Evolutionary conservation across 2,888 invertebrate species (phyloP).

Genomic region (Heliothis peltigera): DNA sequence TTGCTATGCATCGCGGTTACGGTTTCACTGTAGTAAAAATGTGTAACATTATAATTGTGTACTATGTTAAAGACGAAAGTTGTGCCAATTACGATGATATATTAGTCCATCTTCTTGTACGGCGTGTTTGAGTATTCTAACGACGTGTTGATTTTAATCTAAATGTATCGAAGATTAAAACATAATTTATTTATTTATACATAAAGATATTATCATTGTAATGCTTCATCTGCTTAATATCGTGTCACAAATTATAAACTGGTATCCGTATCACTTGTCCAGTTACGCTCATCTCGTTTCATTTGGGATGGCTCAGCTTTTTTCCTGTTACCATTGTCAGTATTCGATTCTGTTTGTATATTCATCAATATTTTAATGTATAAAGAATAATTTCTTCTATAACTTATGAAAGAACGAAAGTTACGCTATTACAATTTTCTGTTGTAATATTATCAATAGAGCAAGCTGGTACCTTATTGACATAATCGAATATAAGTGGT

Average conservation of each 20-base stretch:
- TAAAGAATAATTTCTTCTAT: too few relatives aligned
- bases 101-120: constrained; percentile 11
- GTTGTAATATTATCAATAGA: not conserved
- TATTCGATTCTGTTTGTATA: not conserved
- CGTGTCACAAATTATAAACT: not conserved
- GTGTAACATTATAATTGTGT: constrained; percentile 43
- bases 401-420: too few relatives aligned
- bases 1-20: constrained; percentile 37
- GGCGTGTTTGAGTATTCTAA: constrained; percentile 13
- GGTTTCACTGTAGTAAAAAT: constrained; percentile 54
- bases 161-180: not conserved
- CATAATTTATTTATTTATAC: not conserved
- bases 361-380: too few relatives aligned
- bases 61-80: constrained; percentile 50
- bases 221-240: not conserved
- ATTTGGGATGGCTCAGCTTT: not conserved
- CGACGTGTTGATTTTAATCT: not conserved
- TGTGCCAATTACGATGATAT: constrained; percentile 39
- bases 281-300: not conserved
- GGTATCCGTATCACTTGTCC: not conserved
- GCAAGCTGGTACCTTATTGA: constrained; percentile 21
- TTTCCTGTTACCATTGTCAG: not conserved
- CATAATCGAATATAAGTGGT: constrained; percentile 40
- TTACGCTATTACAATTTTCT: not conserved
- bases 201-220: not conserved